Evolutionary conservation across 2,888 invertebrate genomes (phyloP).

Genomic region (Heliconius ethilla): DNA sequence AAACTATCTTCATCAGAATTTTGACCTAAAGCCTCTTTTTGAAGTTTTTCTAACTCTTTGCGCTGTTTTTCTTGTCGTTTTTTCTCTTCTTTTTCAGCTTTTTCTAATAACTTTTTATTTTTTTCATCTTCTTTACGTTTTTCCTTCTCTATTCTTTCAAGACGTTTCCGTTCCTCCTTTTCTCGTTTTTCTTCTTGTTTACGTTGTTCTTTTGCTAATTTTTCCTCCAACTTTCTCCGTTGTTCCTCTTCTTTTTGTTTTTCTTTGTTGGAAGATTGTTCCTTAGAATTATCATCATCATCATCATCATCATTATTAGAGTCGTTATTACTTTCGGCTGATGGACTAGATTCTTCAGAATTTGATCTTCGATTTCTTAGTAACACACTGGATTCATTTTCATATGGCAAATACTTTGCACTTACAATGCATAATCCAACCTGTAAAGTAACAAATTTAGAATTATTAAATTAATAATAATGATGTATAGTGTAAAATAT

Average conservation of each 20-base stretch:
- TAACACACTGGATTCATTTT: constrained; percentile 56
- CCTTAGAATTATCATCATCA: constrained; percentile 45
- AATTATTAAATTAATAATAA: not conserved
- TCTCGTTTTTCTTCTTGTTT: constrained; percentile 52
- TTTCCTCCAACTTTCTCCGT: constrained; percentile 54
- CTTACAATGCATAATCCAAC: constrained; percentile 66
- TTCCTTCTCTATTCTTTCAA: constrained; percentile 57
- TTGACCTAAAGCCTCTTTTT: constrained; percentile 53
- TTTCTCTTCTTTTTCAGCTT: constrained; percentile 54
- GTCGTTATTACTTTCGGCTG: constrained; percentile 55
- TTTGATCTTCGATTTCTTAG: constrained; percentile 56
- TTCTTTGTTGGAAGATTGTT: constrained; percentile 54
- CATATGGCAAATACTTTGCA: constrained; percentile 74
- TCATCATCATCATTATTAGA: constrained; percentile 51
- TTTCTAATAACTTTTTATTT: constrained; percentile 54
- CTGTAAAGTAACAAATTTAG: constrained; percentile 56
- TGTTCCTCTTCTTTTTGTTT: constrained; percentile 50
- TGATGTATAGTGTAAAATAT: not conserved
- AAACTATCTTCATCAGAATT: constrained; percentile 51
- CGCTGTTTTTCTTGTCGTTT: constrained; percentile 54
- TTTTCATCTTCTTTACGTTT: constrained; percentile 55
- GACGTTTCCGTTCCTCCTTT: constrained; percentile 55
- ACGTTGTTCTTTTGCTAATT: constrained; percentile 51
- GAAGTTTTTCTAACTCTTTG: constrained; percentile 51
- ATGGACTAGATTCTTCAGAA: constrained; percentile 59